phyloP scores from a whole-genome alignment of 2,797 vertebrate genomes.

The Fundulus diaphanus region DNA sequence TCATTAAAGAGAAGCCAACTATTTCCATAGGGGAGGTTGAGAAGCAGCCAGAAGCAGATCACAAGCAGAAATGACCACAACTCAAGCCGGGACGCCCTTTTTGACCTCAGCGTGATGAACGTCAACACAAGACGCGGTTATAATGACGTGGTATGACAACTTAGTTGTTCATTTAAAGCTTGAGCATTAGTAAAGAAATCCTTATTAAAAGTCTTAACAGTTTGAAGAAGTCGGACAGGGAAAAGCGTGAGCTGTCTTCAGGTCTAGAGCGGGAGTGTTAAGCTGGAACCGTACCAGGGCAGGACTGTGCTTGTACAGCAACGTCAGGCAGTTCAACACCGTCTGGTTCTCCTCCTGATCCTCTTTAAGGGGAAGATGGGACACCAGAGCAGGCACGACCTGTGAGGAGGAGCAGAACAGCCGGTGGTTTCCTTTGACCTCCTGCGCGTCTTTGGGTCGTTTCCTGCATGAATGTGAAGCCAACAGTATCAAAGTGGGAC shows the following conservation, averaged over 20 bases:
- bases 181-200: neutral
- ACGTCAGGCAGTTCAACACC: slow-evolving; percentile 83
- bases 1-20: too few relatives aligned
- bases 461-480: neutral
- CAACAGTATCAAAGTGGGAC: neutral
- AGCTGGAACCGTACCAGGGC: slow-evolving; percentile 59
- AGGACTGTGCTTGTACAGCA: slow-evolving; percentile 83
- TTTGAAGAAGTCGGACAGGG: too few relatives aligned
- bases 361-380: slow-evolving; percentile 85
- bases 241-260: slow-evolving; percentile 1
- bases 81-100: too few relatives aligned
- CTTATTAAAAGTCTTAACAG: neutral
- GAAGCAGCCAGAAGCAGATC: neutral
- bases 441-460: too few relatives aligned
- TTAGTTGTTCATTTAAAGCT: too few relatives aligned
- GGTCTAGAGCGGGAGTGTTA: neutral
- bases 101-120: too few relatives aligned
- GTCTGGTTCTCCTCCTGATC: slow-evolving; percentile 91
- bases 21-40: neutral
- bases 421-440: too few relatives aligned
- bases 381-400: slow-evolving; percentile 87
- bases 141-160: too few relatives aligned
- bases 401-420: too few relatives aligned
- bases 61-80: too few relatives aligned
- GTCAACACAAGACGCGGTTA: too few relatives aligned